Evolutionary conservation across 1,140 invertebrate genomes (phyloP), one percentile per base, ranked within the genome.

Genomic region (Trichonephila inaurata): DNA sequence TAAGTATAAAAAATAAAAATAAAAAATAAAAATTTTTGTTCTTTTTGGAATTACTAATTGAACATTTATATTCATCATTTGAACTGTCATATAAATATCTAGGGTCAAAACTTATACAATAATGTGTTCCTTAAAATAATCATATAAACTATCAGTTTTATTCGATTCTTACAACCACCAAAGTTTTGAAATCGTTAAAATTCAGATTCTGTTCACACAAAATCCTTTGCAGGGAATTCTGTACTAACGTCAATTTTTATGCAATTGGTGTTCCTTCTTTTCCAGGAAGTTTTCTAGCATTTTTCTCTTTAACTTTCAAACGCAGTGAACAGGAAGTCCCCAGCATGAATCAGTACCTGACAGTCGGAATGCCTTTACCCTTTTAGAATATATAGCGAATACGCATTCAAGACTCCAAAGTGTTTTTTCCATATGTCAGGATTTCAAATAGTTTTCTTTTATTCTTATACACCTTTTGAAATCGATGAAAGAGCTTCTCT

Each of bases 341-440:
- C 28, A 33, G 85, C 85, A 87, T 72, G 87, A 89, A 69, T 89
- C 87, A 89, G 64, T 40, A 69, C 44, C 87, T 69, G 87, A 89
- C 87, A 89, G 62, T 64, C 21, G 24, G 87, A 89, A 89, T 61
- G 89, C 89, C 24, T 90, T 72, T 89, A 87, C 85, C 61, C 85
- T 89, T 77, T 90, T 81, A 81, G 89, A 90, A 90, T 90, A 61
- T 90, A 90, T 90, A 81, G 89, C 16, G 89, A 81, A 90, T 90
- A 90, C 69, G 81, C 69, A 90, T 62, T 61, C 28, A 77, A 77
- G 14, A 77, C 33, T 40, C 66, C 61, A 87, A 21, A 28, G 85
- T 33, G 12, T 33, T 28, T 64, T 64, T n/a, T 64, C 51, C 14
- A 19, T 77, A 28, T 77, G 69, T 77, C 69, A 58, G 82, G 58